Evolutionary conservation across 2,797 vertebrate genomes (phyloP).

Genomic region (Mergus octosetaceus): DNA sequence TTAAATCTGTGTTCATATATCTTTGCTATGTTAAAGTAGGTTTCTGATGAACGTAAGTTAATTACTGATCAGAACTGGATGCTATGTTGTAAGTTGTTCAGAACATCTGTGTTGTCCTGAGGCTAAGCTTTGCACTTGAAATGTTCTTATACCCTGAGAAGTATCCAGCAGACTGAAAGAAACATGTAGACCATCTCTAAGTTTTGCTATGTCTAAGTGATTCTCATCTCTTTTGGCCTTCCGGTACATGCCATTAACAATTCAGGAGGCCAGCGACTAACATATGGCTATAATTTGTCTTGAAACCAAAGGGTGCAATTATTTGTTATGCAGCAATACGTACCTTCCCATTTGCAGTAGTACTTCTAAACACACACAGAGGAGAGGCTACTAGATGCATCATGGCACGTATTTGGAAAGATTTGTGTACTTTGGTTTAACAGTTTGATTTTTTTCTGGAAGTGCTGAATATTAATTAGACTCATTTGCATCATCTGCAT

Average conservation of each 20-base stretch:
- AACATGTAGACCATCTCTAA: background rate
- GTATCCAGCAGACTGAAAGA: background rate
- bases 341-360: constrained; percentile 6
- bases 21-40: background rate
- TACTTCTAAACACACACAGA: constrained; percentile 4
- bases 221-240: background rate
- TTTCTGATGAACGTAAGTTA: background rate
- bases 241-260: background rate
- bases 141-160: background rate
- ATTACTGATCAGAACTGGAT: background rate
- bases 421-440: background rate
- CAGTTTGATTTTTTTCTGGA: background rate
- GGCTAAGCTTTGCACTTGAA: background rate
- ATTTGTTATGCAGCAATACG: background rate
- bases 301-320: background rate
- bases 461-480: background rate
- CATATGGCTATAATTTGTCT: constrained; percentile 1
- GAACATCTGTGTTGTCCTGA: background rate
- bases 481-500: background rate
- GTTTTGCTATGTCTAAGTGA: background rate
- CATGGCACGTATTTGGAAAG: background rate
- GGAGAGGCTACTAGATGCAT: background rate
- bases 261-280: constrained; percentile 11
- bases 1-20: background rate
- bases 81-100: background rate